Evolutionary conservation across 1,140 invertebrate genomes (phyloP).

Genomic region (Drosophila triauraria): DNA sequence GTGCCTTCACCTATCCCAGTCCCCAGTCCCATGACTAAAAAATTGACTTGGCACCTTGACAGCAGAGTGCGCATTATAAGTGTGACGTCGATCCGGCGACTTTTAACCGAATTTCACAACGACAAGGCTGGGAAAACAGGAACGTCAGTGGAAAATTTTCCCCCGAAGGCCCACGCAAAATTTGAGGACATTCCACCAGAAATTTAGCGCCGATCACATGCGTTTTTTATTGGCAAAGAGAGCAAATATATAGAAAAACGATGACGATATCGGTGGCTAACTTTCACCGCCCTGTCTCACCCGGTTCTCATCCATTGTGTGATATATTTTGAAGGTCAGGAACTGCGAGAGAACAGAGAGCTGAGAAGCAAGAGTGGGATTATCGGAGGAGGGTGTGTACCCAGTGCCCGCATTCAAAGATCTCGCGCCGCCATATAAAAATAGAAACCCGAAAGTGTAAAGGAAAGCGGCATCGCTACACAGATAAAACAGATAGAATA

Average conservation of each 20-base stretch:
- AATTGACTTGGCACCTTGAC: slow-evolving; percentile 64
- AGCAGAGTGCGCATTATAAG: slow-evolving; percentile 49
- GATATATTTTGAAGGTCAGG: slow-evolving; percentile 69
- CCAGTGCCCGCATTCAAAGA: slow-evolving; percentile 51
- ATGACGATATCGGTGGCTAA: slow-evolving; percentile 31
- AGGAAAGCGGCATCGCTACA: slow-evolving; percentile 12
- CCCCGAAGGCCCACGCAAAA: slow-evolving; percentile 13
- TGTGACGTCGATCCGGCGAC: slow-evolving; percentile 41
- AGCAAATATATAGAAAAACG: slow-evolving; percentile 26
- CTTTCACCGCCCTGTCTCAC: slow-evolving; percentile 40
- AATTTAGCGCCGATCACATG: slow-evolving; percentile 28
- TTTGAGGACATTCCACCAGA: slow-evolving; percentile 39
- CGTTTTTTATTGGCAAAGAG: neutral
- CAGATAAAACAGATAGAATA: slow-evolving; percentile 13
- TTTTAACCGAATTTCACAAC: slow-evolving; percentile 43
- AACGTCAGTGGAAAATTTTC: slow-evolving; percentile 53
- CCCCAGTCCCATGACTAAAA: slow-evolving; percentile 23
- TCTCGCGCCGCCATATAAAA: slow-evolving; percentile 34
- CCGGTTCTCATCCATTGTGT: slow-evolving; percentile 6
- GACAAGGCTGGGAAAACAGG: slow-evolving; percentile 22
- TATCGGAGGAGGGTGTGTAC: slow-evolving; percentile 49
- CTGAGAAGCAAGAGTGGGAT: slow-evolving; percentile 5
- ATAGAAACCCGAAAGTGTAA: slow-evolving; percentile 50
- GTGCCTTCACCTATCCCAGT: neutral
- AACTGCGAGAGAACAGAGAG: slow-evolving; percentile 26